phyloP scores from a whole-genome alignment of 1,140 invertebrate genomes.

The Leptopilina boulardi region DNA sequence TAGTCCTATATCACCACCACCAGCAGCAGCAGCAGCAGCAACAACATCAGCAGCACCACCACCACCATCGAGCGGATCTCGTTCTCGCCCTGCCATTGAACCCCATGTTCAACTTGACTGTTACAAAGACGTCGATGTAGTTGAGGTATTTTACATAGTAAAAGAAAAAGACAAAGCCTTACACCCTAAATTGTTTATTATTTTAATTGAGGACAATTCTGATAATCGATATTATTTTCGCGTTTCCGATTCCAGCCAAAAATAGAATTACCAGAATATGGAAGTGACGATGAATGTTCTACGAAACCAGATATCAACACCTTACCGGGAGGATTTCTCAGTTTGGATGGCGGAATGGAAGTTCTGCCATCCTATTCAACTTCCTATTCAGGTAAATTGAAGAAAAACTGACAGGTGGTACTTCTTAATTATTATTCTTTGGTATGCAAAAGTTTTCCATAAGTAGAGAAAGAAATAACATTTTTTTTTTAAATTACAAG shows the following conservation, averaged over 20 bases:
- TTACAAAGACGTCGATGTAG: constrained; percentile 75
- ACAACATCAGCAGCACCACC: constrained; percentile 64
- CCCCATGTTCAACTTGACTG: constrained; percentile 76
- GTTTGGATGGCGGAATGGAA: constrained; percentile 74
- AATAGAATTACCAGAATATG: constrained; percentile 79
- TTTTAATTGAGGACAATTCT: background rate
- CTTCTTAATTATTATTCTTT: no score
- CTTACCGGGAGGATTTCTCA: constrained; percentile 72
- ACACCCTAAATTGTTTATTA: constrained; percentile 31
- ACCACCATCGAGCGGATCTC: constrained; percentile 67
- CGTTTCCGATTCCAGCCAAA: constrained; percentile 75
- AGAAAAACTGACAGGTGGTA: no score
- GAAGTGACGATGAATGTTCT: constrained; percentile 76
- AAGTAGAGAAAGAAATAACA: no score
- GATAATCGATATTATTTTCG: constrained; percentile 25
- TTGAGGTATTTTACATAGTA: constrained; percentile 66
- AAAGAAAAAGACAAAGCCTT: constrained; percentile 39
- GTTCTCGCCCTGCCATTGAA: constrained; percentile 72
- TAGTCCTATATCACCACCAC: constrained; percentile 73
- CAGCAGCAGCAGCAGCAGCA: constrained; percentile 65
- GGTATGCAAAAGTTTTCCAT: no score
- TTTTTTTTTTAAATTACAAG: no score
- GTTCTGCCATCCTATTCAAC: constrained; percentile 72
- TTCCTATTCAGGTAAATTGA: constrained; percentile 69
- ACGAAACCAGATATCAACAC: constrained; percentile 73